phyloP scores from a whole-genome alignment of 2,888 invertebrate genomes.

The Andrena flavipes region DNA sequence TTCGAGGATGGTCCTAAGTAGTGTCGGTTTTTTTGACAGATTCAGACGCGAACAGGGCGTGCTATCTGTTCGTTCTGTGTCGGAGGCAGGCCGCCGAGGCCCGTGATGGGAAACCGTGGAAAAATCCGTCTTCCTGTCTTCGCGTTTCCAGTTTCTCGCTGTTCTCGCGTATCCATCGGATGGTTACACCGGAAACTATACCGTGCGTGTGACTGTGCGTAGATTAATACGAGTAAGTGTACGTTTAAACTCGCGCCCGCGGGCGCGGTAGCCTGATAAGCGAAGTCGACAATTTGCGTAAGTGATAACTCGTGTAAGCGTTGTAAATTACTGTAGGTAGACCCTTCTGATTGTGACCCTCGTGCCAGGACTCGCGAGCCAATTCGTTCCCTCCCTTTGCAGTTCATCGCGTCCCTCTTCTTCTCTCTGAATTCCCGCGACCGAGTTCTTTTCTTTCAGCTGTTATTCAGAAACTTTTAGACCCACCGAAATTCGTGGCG shows the following conservation, averaged over 20 bases:
- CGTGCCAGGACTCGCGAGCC: slow-evolving; percentile 35
- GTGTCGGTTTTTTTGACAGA: not conserved
- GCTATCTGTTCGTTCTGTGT: not conserved
- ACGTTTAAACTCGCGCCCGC: slow-evolving; percentile 28
- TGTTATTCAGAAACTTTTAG: too few species aligned
- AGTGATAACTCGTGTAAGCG: slow-evolving; percentile 56
- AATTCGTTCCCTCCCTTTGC: slow-evolving; percentile 10
- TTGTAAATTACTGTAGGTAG: slow-evolving; percentile 65
- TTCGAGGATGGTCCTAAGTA: not conserved
- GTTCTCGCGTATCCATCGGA: slow-evolving; percentile 46
- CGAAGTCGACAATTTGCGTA: slow-evolving; percentile 68
- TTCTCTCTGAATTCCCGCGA: too few species aligned
- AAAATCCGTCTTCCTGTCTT: slow-evolving; percentile 69
- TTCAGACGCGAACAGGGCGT: not conserved
- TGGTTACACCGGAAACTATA: slow-evolving; percentile 25
- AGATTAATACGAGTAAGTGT: slow-evolving; percentile 56
- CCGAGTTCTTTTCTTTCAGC: too few species aligned
- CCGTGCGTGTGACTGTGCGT: slow-evolving; percentile 40
- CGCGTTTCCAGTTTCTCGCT: slow-evolving; percentile 65
- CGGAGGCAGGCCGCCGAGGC: not conserved
- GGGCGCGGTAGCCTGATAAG: slow-evolving; percentile 68
- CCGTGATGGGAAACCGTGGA: slow-evolving; percentile 38
- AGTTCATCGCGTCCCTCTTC: not conserved
- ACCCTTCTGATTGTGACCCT: slow-evolving; percentile 69
- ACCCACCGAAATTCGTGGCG: too few species aligned